Base-by-base conservation (phyloP, 2,797 vertebrate species). In the Takifugu ocellatus region DNA sequence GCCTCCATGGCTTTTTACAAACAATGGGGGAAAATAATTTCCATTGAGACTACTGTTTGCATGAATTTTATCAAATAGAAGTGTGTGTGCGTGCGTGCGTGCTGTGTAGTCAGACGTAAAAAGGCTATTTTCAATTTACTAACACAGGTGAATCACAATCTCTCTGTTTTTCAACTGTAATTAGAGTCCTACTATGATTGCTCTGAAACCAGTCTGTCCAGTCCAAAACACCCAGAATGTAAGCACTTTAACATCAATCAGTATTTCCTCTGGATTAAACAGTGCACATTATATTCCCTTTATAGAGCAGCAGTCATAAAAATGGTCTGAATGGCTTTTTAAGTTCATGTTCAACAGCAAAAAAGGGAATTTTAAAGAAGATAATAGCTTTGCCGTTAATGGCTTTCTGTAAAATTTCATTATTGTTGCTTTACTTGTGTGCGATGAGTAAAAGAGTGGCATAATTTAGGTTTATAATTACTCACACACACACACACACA, bases 391-490 rank as follows among this genome's bases (percentile, higher is more conserved):
- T 2, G 21, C 56, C 15, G 57, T 78, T 84, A 82, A 82, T 81
- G 58, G 67, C 69, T 77, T 70, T 70, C 26, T 27, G 56, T 24
- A 45, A n/a, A 78, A 69, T 72, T 77, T 81, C 64, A 67, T 77
- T 68, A 70, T 62, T 58, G 66, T 74, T 75, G 74, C 66, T 75
- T 78, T 65, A 54, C 72, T 81, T 66, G 61, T 78, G 73, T 67
- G 51, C 65, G 72, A 67, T 29, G 25, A 78, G 55, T 58, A 4
- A 12, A 39, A 63, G 56, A 82, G 71, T 69, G 61, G 69, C 68
- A 63, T 78, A 63, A 83, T 82, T 83, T 82, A 45, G 59, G 60
- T 78, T 84, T 73, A 72, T 70, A 57, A 71, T 51, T 7, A n/a
- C 25, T 3, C 25, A 11, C 39, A 53, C 44, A 15, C 39, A 24